Base-by-base conservation (phyloP, 1,140 invertebrate species). In the Pogonomyrmex californicus region DNA sequence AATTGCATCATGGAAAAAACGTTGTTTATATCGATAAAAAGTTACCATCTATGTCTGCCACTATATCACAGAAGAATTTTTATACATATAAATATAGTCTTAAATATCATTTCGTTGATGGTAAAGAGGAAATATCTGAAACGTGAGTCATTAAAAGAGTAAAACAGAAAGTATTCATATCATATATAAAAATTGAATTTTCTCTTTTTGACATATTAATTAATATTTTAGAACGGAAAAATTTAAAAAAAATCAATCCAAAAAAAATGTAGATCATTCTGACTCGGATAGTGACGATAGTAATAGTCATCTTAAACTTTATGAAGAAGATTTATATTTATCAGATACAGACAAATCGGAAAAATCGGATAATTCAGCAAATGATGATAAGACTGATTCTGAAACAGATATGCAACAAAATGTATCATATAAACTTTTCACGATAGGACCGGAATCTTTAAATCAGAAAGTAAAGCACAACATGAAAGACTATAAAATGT, bases 1-100 rank as follows among this genome's bases (percentile, higher is more conserved):
- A 95, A 91, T 90, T 91, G 49, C 87, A 93, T 5, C 89, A 91
- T 44, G 86, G 62, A 5, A 95, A 94, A 86, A 95, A 94, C 85
- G 87, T 96, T 71, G 91, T 95, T 49, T 96, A 94, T 79, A 87
- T 96, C 12, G 94, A 96, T 86, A 95, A 96, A 88, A 90, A 93
- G 56, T 87, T 95, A 56, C 95, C 95, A 51, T 87, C 93, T 66
- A 79, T 66, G 49, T 76, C 77, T 38, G 91, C 91, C n/a, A 94
- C 88, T 56, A 36, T 88, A 56, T 30, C 91, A 1, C 87, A 96
- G 87, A 95, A 95, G 76, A 94, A 94, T 81, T 56, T 88, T 6
- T 93, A 91, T 89, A 89, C 93, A 60, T 93, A 90, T 65, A 96
- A 96, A 73, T 91, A 92, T 33, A 90, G 94, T 23, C 77, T 96